Evolutionary conservation across 2,888 invertebrate genomes (phyloP), one percentile per base, ranked within the genome.

Genomic region (Aspidapion aeneum): DNA sequence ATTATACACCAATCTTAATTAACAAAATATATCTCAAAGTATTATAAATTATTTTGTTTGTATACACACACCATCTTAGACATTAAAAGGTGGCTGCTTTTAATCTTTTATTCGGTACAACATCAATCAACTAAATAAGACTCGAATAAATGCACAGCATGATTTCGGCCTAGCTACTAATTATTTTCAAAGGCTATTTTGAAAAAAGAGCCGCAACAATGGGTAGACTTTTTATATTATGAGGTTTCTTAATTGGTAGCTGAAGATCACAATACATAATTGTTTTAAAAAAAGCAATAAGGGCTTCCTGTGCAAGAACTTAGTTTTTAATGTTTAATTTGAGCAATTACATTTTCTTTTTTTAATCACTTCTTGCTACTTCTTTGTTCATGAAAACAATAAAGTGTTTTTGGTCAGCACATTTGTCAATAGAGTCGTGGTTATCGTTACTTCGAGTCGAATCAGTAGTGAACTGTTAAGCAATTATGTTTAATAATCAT

Each of bases 201-300:
- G n/a, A 52, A 52, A 52, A 52, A 52, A 17, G 17, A 17, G 52
- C 52, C 52, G 52, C 52, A 35, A 52, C 52, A 52, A 52, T 9
- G n/a, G 52, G 17, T 18, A n/a, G 52, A 52, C n/a, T 52, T 52
- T 52, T 52, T 52, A 52, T 52, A 52, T 52, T 52, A n/a, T 52
- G 7, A 52, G n/a, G 7, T 52, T 52, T 52, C n/a, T 52, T 18
- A 52, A 52, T 35, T 35, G 35, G 35, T 35, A 7, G 35, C 35
- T 12, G 35, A n/a, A n/a, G n/a, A n/a, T n/a, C n/a, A n/a, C n/a
- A n/a, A n/a, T n/a, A n/a, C n/a, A n/a, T n/a, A n/a, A n/a, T n/a
- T n/a, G n/a, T n/a, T n/a, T n/a, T n/a, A n/a, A n/a, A n/a, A n/a
- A n/a, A n/a, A n/a, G n/a, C n/a, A n/a, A n/a, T n/a, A n/a, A n/a